These are phyloP conservation scores for Rhincodon typus DNA, from an alignment of 2,797 vertebrate species.

Conservation along the genomic window DNA sequence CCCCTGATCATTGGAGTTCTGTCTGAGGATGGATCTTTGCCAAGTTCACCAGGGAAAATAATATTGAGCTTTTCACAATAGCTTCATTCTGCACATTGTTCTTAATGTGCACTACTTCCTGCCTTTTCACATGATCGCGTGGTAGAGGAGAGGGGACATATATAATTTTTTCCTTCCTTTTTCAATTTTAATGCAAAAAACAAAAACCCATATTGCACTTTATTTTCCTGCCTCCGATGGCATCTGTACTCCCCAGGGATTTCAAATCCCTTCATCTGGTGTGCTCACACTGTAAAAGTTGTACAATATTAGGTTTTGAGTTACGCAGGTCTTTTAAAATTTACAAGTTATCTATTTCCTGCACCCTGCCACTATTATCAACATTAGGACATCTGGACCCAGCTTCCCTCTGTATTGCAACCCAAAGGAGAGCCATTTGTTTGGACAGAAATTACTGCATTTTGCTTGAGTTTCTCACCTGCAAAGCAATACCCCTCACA, in stretches of 20 bases:
- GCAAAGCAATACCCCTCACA: background rate
- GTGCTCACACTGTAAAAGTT: constrained; percentile 42
- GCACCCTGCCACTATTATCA: constrained; percentile 10
- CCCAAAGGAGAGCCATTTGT: background rate
- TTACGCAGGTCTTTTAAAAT: background rate
- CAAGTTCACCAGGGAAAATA: constrained; percentile 59
- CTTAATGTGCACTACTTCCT: constrained; percentile 66
- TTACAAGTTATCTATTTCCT: constrained; percentile 27
- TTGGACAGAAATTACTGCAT: background rate
- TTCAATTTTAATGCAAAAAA: constrained; percentile 52
- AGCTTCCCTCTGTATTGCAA: background rate
- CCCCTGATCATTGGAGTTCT: constrained; percentile 30
- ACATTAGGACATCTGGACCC: background rate
- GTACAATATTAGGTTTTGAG: background rate
- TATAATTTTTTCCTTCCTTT: constrained; percentile 56
- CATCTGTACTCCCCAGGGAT: constrained; percentile 48
- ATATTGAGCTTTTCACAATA: constrained; percentile 54
- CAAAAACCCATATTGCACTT: constrained; percentile 64
- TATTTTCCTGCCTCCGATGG: constrained; percentile 59
- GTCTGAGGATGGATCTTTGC: constrained; percentile 49
- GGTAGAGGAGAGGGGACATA: constrained; percentile 65
- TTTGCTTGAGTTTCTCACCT: background rate
- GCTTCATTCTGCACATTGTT: constrained; percentile 59
- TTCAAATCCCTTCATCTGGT: constrained; percentile 58
- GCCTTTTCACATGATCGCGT: constrained; percentile 54